Evolutionary conservation across 2,888 invertebrate species (phyloP), one percentile per base, ranked within the genome.

Genomic region (Sinelater perroti): DNA sequence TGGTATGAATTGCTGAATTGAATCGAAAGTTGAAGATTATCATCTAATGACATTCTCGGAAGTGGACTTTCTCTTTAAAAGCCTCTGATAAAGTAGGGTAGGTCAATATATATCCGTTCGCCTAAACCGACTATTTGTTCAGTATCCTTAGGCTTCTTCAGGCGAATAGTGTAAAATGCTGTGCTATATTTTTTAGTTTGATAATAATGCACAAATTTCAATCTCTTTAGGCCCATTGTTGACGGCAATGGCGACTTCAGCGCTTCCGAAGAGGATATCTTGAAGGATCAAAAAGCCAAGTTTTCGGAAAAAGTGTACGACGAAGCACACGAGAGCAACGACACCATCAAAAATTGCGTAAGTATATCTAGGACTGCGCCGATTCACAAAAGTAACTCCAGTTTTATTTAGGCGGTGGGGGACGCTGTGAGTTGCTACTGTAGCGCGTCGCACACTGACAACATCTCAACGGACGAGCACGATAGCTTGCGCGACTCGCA

Each of bases 361-460:
- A 30, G 45, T 45, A 1, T 21, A 11, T 26, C 8, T 10, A 26
- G 24, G 11, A 30, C n/a, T n/a, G n/a, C n/a, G n/a, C n/a, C n/a
- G n/a, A n/a, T n/a, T n/a, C n/a, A n/a, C n/a, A n/a, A n/a, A n/a
- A n/a, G n/a, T n/a, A n/a, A n/a, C n/a, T n/a, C n/a, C n/a, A 2
- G 4, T 17, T 31, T 26, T 10, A 33, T 67, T 70, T 50, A 76
- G 73, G 64, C 46, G 36, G 76, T 77, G 59, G 69, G 68, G 6
- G 77, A 78, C 63, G 70, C 71, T 8, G 68, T 76, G 35, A 89
- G 89, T 74, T 89, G 89, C 73, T 89, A 89, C 74, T 87, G 87
- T 75, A 88, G 88, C 75, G 88, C 88, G 28, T 88, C 88, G n/a
- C 89, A 89, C 70, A 88, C 88, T 2, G 88, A 88, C 65, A 88